Evolutionary conservation across 92 coral and sea anemone genomes (phyloP).

Genomic region (Zoanthus solanderi): DNA sequence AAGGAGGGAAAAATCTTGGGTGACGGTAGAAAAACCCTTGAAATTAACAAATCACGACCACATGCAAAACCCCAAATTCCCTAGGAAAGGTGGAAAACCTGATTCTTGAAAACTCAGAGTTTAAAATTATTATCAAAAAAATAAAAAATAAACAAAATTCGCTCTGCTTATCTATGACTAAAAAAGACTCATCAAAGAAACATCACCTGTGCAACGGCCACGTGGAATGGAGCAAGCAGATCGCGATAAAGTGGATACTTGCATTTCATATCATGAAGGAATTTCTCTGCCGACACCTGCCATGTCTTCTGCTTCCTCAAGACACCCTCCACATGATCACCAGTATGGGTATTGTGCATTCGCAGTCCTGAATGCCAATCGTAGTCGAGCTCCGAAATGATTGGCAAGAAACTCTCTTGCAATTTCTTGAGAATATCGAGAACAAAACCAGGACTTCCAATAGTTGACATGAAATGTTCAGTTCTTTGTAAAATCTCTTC

Average conservation of each 20-base stretch:
- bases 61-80: too few relatives aligned
- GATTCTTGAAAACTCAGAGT: too few relatives aligned
- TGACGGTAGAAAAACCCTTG: too few relatives aligned
- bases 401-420: constrained; percentile 42
- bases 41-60: too few relatives aligned
- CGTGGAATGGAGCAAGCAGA: constrained; percentile 78
- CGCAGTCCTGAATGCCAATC: not conserved
- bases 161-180: too few relatives aligned
- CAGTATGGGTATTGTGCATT: not conserved
- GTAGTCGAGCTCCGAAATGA: constrained; percentile 13
- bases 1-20: too few relatives aligned
- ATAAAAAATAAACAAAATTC: too few relatives aligned
- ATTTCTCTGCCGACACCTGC: constrained; percentile 69
- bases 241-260: constrained; percentile 87
- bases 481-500: constrained; percentile 67
- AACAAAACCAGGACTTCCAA: constrained; percentile 69
- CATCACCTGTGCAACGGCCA: constrained; percentile 82
- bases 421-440: constrained; percentile 22
- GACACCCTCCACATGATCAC: constrained; percentile 47
- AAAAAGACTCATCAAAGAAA: not conserved
- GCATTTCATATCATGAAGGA: constrained; percentile 67
- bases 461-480: constrained; percentile 72
- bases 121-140: too few relatives aligned
- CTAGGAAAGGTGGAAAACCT: too few relatives aligned
- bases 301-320: constrained; percentile 70